Evolutionary conservation across 2,113 vertebrate species (phyloP).

Genomic region (Sphyrna mokarran): DNA sequence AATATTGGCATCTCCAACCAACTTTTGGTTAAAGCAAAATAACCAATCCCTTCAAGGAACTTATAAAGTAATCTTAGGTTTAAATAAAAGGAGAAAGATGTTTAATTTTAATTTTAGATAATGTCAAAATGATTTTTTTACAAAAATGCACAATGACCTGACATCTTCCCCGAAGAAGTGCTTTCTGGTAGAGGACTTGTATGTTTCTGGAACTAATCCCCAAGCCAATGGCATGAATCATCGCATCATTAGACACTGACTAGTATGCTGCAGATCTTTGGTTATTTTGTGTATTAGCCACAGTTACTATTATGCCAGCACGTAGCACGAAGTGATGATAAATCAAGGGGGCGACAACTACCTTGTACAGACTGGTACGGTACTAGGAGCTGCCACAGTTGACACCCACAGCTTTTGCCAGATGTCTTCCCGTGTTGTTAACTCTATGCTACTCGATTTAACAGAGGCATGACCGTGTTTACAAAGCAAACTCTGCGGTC

Average conservation of each 20-base stretch:
- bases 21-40: background rate
- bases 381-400: conserved; percentile 67
- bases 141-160: background rate
- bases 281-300: conserved; percentile 79
- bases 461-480: background rate
- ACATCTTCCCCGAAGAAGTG: background rate
- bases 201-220: background rate
- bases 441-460: background rate
- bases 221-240: conserved; percentile 16
- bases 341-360: conserved; percentile 80
- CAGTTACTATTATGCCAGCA: conserved; percentile 78
- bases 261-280: conserved; percentile 75
- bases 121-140: background rate
- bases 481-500: background rate
- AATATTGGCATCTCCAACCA: background rate
- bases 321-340: conserved; percentile 75
- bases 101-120: background rate
- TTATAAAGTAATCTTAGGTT: background rate
- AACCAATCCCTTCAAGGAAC: background rate
- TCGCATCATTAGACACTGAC: conserved; percentile 65
- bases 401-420: conserved; percentile 71
- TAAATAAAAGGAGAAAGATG: background rate
- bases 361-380: conserved; percentile 88
- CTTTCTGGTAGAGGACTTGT: background rate
- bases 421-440: conserved; percentile 60